Base-by-base conservation (phyloP, 2,888 invertebrate genomes). In the Philonicus albiceps region DNA sequence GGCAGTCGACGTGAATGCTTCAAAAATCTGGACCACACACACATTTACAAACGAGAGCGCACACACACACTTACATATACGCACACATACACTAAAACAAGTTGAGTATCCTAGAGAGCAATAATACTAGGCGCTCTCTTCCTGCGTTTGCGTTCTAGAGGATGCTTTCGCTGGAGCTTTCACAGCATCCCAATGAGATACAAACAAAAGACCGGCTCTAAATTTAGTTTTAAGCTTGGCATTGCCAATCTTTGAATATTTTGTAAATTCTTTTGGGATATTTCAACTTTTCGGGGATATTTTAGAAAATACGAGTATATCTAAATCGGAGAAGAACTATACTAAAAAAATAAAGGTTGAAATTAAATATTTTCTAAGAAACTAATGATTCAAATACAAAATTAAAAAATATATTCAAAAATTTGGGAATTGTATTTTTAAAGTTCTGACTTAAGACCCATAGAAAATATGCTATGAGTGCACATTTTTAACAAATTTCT, bases 1-100 rank as follows among this genome's bases (percentile, higher is more conserved):
- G 64, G 81, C 81, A 81, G 81, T 31, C 81, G 81, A 80, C 53
- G 49, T n/a, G 27, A 80, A 49, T 64, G 64, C 37, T 81, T 81
- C 81, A 55, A 34, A 81, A 81, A 81, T 81, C 81, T 81, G 81
- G 81, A 81, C 64, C 81, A 81, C 81, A 64, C 55, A 43, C 19
- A 53, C 55, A n/a, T n/a, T n/a, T n/a, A 81, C n/a, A 81, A n/a
- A 81, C n/a, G 8, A 37, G 64, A 7, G 7, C 53, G 13, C 7
- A 40, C 11, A 13, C 40, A 40, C 13, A 11, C 11, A 40, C 11
- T n/a, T n/a, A n/a, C n/a, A n/a, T n/a, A 13, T 8, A 40, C 40
- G 13, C 13, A 40, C 40, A 37, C 43, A 3, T 7, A 53, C 30
- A 80, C 53, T 53, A 53, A 4, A 6, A 19, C 5, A 30, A 31